Base-by-base conservation (phyloP, 2,797 vertebrate genomes). In the Paratrypauchen microcephalus region DNA sequence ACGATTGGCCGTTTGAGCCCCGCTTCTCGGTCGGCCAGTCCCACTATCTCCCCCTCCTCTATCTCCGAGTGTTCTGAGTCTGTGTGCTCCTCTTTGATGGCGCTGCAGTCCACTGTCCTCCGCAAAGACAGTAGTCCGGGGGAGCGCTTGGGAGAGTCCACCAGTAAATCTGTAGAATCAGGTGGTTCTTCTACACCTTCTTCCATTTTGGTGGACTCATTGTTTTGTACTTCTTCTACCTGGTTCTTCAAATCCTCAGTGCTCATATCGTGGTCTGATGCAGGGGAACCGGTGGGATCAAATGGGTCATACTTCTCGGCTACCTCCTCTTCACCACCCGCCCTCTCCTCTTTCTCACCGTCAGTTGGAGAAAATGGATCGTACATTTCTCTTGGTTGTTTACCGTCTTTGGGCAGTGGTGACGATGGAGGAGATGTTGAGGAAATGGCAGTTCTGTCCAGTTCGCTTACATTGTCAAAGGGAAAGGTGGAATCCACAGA, bases 291-390 rank as follows among this genome's bases (percentile, higher is more conserved):
- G 0, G 97, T 98, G n/a, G 97, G 97, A 63, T 97, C 96, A 59
- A 98, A 98, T 1, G 97, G 97, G 79, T 98, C 97, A 21, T 98
- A 98, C 70, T 97, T 98, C 78, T 98, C 95, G 52, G 93, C 95
- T 0, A 95, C 93, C 2, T 83, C 84, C 2, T 91, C 93, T 4
- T 93, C 91, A 0, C 78, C 92, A 0, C 89, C 76, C 18, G 54
- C 81, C 19, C 76, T 80, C 24, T 83, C 79, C 6, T 89, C 90
- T 24, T 80, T 87, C 52, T 92, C 90, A 9, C 86, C 90, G 0
- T 96, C 95, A 0, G 95, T 96, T 7, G 95, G 95, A 77, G 95
- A 93, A 74, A 96, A 96, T 30, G 96, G 95, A 73, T 96, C 95
- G 15, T 96, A 96, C 70, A 96, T 95, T 65, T 96, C 94, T 1